Evolutionary conservation across 1,140 invertebrate species (phyloP).

Genomic region (Cyrtorhinus lividipennis): DNA sequence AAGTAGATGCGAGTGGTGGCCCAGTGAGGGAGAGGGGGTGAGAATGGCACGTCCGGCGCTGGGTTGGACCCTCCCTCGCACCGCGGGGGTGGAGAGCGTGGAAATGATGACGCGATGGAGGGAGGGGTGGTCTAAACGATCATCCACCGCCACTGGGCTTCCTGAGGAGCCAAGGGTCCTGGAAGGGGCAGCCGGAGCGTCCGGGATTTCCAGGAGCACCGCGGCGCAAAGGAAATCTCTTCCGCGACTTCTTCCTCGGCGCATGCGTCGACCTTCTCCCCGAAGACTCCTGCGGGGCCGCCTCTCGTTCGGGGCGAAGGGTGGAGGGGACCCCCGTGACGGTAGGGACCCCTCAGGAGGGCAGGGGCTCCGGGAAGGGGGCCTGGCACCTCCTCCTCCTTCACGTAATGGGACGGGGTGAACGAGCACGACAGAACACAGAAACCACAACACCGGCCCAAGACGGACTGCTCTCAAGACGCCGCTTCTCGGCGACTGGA

Average conservation of each 20-base stretch:
- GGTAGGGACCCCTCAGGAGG: constrained; percentile 12
- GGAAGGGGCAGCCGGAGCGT: not conserved
- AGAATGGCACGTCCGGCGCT: too few relatives aligned
- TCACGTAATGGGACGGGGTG: constrained; percentile 16
- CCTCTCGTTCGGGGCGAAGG: constrained; percentile 24
- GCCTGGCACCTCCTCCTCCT: constrained; percentile 20
- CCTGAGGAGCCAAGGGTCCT: not conserved
- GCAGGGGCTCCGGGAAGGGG: constrained; percentile 10
- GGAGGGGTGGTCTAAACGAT: too few relatives aligned
- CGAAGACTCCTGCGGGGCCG: not conserved
- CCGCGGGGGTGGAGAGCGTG: too few relatives aligned
- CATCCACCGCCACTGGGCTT: not conserved
- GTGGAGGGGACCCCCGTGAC: constrained; percentile 22
- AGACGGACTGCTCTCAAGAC: not conserved
- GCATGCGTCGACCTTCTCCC: not conserved
- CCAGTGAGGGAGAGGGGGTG: too few relatives aligned
- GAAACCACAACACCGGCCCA: not conserved
- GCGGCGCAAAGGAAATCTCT: too few relatives aligned
- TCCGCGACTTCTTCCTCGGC: constrained; percentile 18
- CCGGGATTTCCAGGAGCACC: constrained; percentile 6
- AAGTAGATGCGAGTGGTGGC: too few relatives aligned
- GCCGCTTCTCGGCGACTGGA: too few relatives aligned
- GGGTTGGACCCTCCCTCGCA: too few relatives aligned
- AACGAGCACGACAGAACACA: not conserved
- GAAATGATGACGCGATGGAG: too few relatives aligned